Evolutionary conservation across 2,113 vertebrate genomes (phyloP).

Genomic region (Sardina pilchardus): DNA sequence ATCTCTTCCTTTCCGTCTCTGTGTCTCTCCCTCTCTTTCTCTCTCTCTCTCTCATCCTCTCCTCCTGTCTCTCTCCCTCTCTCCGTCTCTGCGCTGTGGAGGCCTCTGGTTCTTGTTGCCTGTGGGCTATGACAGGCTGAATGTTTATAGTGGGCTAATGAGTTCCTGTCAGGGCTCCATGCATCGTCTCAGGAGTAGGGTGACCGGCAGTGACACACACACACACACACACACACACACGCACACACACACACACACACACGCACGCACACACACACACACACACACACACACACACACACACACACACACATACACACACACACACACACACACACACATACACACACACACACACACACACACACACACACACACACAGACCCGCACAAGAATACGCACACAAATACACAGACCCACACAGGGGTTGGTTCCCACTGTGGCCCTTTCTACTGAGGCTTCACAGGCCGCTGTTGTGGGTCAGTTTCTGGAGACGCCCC

Average conservation of each 20-base stretch:
- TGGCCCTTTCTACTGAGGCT: neutral
- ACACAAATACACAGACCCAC: neutral
- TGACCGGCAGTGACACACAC: constrained; percentile 46
- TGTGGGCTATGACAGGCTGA: constrained; percentile 57
- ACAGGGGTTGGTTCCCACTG: constrained; percentile 9
- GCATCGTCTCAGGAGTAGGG: constrained; percentile 52
- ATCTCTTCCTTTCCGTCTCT: neutral
- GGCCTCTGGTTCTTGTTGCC: constrained; percentile 35
- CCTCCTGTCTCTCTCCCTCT: neutral
- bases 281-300: neutral
- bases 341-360: constrained; percentile 7
- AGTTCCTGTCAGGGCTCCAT: constrained; percentile 66
- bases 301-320: neutral
- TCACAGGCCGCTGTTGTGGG: neutral
- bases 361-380: neutral
- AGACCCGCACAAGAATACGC: neutral
- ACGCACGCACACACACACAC: neutral
- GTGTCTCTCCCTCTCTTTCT: neutral
- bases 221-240: constrained; percentile 12
- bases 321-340: constrained; percentile 7
- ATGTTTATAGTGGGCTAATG: constrained; percentile 73
- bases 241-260: neutral
- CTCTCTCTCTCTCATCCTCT: constrained; percentile 22
- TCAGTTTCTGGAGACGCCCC: neutral
- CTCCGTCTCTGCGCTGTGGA: neutral